A percentile compares a stretch with the other conserved stretches of the same genome.
phyloP scores from a whole-genome alignment of 2,888 invertebrate species.

The Drosophila limbata region DNA sequence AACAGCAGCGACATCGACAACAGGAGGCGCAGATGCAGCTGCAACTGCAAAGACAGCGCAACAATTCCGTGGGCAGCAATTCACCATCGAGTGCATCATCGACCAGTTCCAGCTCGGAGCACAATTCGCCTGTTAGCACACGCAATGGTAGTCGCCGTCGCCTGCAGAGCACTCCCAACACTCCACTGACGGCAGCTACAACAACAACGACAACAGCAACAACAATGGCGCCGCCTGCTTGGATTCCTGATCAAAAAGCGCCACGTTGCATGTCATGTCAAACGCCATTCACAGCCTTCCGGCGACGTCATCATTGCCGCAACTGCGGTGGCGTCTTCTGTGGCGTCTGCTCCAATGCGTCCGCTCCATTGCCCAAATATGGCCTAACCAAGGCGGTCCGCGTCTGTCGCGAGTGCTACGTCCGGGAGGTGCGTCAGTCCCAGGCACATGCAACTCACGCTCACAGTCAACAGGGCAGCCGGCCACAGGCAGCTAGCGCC shows the following conservation, averaged over 20 bases:
- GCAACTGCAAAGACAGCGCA: constrained; percentile 73
- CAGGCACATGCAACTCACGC: constrained; percentile 8
- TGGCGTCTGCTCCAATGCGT: constrained; percentile 96
- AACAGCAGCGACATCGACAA: constrained; percentile 32
- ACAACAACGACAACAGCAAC: constrained; percentile 54
- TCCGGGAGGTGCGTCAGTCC: constrained; percentile 70
- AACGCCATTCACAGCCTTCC: constrained; percentile 96
- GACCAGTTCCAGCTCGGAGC: constrained; percentile 82
- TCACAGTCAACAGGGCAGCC: constrained; percentile 37
- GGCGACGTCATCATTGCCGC: constrained; percentile 97
- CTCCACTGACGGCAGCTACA: constrained; percentile 51
- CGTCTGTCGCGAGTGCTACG: constrained; percentile 89
- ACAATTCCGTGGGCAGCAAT: constrained; percentile 81
- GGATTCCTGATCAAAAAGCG: constrained; percentile 97
- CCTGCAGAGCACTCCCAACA: constrained; percentile 42
- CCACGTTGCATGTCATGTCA: constrained; percentile 97
- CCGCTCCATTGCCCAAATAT: constrained; percentile 95
- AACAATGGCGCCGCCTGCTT: constrained; percentile 89
- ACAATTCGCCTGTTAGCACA: constrained; percentile 83
- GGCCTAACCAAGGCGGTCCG: constrained; percentile 97
- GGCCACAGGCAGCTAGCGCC: constrained; percentile 70
- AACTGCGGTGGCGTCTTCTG: constrained; percentile 98
- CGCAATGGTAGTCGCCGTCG: constrained; percentile 70
- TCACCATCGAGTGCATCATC: constrained; percentile 75
- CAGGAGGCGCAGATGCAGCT: constrained; percentile 61